Evolutionary conservation across 1,140 invertebrate species (phyloP), one percentile per base, ranked within the genome.

Genomic region (Trichomalopsis sarcophagae): DNA sequence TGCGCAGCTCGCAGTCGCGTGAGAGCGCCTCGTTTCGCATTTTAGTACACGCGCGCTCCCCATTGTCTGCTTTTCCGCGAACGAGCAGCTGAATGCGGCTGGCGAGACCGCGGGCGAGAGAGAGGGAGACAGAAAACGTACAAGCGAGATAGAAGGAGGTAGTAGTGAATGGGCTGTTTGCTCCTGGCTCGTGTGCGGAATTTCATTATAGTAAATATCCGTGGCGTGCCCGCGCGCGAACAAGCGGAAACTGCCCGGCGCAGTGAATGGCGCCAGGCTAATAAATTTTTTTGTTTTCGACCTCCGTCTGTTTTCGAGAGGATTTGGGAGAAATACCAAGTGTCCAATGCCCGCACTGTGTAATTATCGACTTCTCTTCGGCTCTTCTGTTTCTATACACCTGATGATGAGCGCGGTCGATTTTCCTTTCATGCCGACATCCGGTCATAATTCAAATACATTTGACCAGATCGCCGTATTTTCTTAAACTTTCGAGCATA

Each of bases 361-460:
- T 30, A 81, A 81, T 81, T 81, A 81, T 81, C 13, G 40, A 50
- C 69, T 75, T 62, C 40, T 30, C 17, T 23, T 27, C 13, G 14
- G 11, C 5, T 62, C 17, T 62, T 62, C 55, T 62, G 55, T 62
- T 62, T 62, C 55, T 62, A 27, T 27, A n/a, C 55, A 62, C 55
- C 55, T 62, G 21, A 62, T 62, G 55, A 62, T 62, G 55, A 62
- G 1, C 55, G 6, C 55, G 55, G 21, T 2, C 55, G 5, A 62
- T 62, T 62, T 62, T 62, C 55, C 55, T 62, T 62, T 62, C 6
- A n/a, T 21, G 21, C 17, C 4, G 55, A 62, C 40, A 82, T 75
- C 30, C 66, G 50, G 44, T 40, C 71, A 21, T 82, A 75, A 82
- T 82, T 82, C 44, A 75, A 74, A 75, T 62, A 17, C 71, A 27